Evolutionary conservation across 2,888 invertebrate genomes (phyloP).

Genomic region (Tiphia femorata): DNA sequence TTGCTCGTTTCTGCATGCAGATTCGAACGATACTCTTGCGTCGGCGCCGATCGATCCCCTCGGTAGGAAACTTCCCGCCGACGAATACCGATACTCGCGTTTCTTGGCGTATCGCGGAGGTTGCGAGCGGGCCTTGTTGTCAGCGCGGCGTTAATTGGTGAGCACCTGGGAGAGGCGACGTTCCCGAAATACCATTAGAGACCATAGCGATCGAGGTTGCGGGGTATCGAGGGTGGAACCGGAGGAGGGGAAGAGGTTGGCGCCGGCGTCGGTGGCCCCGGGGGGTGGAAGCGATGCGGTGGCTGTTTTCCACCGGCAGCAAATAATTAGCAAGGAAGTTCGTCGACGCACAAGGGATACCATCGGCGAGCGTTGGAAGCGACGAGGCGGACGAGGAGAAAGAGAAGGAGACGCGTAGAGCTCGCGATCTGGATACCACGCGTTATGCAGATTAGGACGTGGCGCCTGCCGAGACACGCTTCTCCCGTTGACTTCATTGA

Average conservation of each 20-base stretch:
- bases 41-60: background rate
- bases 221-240: no score
- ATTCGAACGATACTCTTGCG: no score
- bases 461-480: conserved; percentile 17
- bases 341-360: background rate
- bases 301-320: conserved; percentile 20
- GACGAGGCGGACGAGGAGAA: no score
- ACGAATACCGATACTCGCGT: conserved; percentile 3
- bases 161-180: conserved; percentile 33
- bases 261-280: conserved; percentile 2
- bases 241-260: no score
- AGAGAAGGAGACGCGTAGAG: background rate
- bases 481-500: conserved; percentile 29
- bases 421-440: background rate
- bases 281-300: conserved; percentile 13
- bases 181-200: conserved; percentile 39
- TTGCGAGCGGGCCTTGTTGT: conserved; percentile 41
- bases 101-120: conserved; percentile 23
- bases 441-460: conserved; percentile 15
- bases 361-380: conserved; percentile 15
- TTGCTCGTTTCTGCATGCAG: no score
- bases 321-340: conserved; percentile 25
- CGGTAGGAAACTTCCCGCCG: conserved; percentile 9
- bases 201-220: no score
- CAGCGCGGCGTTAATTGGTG: conserved; percentile 44